Conservation (phyloP, 2,797 vertebrate genomes). For the Kryptolebias ocellatus region DNA sequence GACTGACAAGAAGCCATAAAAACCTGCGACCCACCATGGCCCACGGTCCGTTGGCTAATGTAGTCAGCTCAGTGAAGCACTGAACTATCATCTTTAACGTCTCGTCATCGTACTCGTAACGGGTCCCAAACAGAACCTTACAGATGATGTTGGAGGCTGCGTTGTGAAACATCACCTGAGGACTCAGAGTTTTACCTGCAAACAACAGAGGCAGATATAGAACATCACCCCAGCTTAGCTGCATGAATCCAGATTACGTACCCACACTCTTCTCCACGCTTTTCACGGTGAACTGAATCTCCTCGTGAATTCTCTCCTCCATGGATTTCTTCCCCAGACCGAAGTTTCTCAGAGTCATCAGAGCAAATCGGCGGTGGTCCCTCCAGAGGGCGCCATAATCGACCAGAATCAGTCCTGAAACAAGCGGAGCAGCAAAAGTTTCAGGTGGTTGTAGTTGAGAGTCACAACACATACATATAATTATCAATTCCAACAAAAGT, state of each 20-base stretch:
- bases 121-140: slow-evolving; percentile 75
- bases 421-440: not conserved
- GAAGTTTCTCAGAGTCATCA: slow-evolving; percentile 76
- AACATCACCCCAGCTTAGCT: no score
- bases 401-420: slow-evolving; percentile 70
- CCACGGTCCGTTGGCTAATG: slow-evolving; percentile 75
- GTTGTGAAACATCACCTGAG: slow-evolving; percentile 79
- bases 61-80: slow-evolving; percentile 66
- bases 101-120: slow-evolving; percentile 69
- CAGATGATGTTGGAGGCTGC: slow-evolving; percentile 80
- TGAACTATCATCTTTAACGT: slow-evolving; percentile 62
- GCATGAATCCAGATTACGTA: slow-evolving; percentile 27
- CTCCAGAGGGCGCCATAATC: slow-evolving; percentile 75
- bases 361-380: slow-evolving; percentile 78
- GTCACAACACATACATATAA: no score
- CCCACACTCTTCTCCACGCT: slow-evolving; percentile 66
- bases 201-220: not conserved
- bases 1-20: no score
- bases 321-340: slow-evolving; percentile 38
- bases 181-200: slow-evolving; percentile 65
- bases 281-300: slow-evolving; percentile 52
- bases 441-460: no score
- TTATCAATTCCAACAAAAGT: no score
- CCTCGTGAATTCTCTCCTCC: slow-evolving; percentile 77
- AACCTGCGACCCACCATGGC: slow-evolving; percentile 68